Conservation (phyloP, 2,113 vertebrate genomes). For the Sapajus apella region DNA sequence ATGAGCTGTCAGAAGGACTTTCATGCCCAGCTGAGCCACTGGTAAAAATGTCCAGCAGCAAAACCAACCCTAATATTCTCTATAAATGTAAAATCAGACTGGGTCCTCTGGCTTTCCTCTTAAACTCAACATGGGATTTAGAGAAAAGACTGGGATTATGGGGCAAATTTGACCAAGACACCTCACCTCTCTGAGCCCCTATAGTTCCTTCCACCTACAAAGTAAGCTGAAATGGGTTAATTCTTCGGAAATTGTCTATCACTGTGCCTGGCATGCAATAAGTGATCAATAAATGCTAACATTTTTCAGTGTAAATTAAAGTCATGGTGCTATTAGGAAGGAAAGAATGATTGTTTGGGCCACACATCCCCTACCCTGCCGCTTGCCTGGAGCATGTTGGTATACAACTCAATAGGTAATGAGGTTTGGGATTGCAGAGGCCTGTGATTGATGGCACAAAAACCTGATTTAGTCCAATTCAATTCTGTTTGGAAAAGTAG, state of each 20-base stretch:
- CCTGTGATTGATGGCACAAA: not conserved
- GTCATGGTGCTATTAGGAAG: not conserved
- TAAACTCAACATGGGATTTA: not conserved
- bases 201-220: not conserved
- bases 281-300: not conserved
- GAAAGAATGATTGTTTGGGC: not conserved
- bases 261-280: not conserved
- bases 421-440: not conserved
- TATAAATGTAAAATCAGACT: not conserved
- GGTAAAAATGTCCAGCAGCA: constrained; percentile 1
- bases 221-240: not conserved
- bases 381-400: not conserved
- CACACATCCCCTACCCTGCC: not conserved
- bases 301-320: constrained; percentile 41
- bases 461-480: not conserved
- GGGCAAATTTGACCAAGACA: not conserved
- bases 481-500: not conserved
- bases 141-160: not conserved
- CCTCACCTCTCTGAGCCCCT: not conserved
- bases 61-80: not conserved
- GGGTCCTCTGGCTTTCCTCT: not conserved
- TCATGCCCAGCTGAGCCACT: constrained; percentile 3
- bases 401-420: not conserved
- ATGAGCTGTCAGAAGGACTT: constrained; percentile 29
- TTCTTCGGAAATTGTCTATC: not conserved